phyloP scores from a whole-genome alignment of 1,140 invertebrate species.

The Lutraria rhynchaena region DNA sequence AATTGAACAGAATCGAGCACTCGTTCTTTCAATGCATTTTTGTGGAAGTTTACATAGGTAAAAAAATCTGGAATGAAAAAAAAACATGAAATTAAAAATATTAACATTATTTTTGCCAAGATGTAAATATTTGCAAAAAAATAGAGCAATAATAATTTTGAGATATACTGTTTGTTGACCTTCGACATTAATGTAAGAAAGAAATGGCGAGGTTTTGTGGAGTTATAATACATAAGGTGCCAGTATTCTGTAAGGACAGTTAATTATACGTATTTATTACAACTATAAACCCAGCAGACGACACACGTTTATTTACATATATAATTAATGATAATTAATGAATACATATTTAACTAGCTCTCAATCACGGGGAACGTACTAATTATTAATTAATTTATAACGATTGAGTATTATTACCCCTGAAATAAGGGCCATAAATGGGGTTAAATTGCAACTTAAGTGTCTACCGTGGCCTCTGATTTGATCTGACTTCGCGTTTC shows the following conservation, averaged over 20 bases:
- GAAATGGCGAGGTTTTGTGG: not conserved
- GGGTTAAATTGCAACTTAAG: not conserved
- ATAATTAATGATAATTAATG: conserved; percentile 59
- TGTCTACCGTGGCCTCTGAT: not conserved
- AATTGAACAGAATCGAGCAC: too few species aligned
- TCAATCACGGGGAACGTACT: too few species aligned
- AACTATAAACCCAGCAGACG: conserved; percentile 24
- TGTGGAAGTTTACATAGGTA: too few species aligned
- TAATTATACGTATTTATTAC: conserved; percentile 20
- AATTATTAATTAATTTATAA: conserved; percentile 29
- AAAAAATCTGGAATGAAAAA: too few species aligned
- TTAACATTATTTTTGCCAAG: too few species aligned
- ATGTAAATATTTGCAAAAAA: too few species aligned
- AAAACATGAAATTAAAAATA: too few species aligned
- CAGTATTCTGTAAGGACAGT: not conserved
- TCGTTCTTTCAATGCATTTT: too few species aligned
- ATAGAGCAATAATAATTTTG: too few species aligned
- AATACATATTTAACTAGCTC: conserved; percentile 1
- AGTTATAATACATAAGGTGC: conserved; percentile 20
- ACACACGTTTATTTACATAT: conserved; percentile 41
- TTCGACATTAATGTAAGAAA: conserved; percentile 2
- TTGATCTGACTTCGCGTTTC: not conserved
- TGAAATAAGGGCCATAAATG: too few species aligned
- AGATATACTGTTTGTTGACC: too few species aligned
- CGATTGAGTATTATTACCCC: too few species aligned